Base-by-base conservation (phyloP, 2,888 invertebrate species). In the Arrhopalites spinosus region DNA sequence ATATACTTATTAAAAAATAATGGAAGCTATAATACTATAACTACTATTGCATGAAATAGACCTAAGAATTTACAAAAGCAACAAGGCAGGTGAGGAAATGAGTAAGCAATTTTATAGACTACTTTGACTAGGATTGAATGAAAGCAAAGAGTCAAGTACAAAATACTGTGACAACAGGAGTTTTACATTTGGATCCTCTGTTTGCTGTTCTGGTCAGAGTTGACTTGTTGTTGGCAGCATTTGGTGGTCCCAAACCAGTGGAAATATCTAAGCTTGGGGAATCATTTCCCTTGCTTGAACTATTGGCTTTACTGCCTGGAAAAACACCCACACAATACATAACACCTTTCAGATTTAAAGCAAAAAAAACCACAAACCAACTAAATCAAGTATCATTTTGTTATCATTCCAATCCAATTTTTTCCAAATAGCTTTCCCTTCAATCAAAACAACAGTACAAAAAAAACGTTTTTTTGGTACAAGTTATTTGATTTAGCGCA, bases 281-380 rank as follows among this genome's bases (percentile, higher is more conserved):
- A 76, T 81, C 78, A 77, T 73, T 79, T 75, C 77, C 79, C 78
- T 79, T 81, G 78, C 76, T 78, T 78, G 78, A 74, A 91, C 81
- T 83, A 82, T 81, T 83, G 79, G 83, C 83, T 81, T 84, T 84
- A 83, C 81, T 83, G 86, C 92, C 86, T 88, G 87, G 84, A 89
- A 90, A 86, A 89, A 90, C 85, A 90, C 82, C 80, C 78, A 79
- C 73, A 79, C 56, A 69, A 77, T 77, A 78, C 76, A 78, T 76
- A 67, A 77, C 67, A 73, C 74, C 70, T 68, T n/a, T 74, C 77
- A 78, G 61, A 72, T 64, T 66, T 67, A 78, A 77, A n/a, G n/a
- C n/a, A n/a, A n/a, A n/a, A n/a, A n/a, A 75, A 77, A 79, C 76
- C 73, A 74, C 70, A 75, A 76, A 76, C 76, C 74, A 76, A 72